Evolutionary conservation across 2,113 vertebrate genomes (phyloP), one percentile per base, ranked within the genome.

Genomic region (Rhodinocichla rosea): DNA sequence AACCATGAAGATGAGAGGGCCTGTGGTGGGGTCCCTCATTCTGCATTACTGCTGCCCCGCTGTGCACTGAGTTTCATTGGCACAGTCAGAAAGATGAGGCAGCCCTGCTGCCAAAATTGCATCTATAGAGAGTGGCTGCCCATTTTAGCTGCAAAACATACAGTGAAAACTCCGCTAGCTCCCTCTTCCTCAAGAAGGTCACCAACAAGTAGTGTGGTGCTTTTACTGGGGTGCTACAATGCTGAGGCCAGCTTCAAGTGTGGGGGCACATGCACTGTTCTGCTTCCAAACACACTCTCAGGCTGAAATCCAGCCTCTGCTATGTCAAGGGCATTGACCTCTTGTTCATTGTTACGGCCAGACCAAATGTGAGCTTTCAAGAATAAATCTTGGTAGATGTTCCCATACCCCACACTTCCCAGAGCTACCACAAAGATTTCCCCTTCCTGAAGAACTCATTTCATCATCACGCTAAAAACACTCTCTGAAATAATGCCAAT

Each of bases 371-470:
- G 24, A 93, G 44, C 22, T 88, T 92, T 93, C 70, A 55, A 88
- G 90, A 85, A 89, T 59, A 89, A 78, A 86, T 67, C 68, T 44
- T 67, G 6, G 63, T 83, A 69, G 87, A 62, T 0, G 3, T 93
- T 88, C 64, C 50, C 49, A 64, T 69, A 90, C 19, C 62, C 78
- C 75, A 83, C n/a, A 70, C 52, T 83, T 78, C 53, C 59, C 71
- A 75, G 60, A 83, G 63, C 59, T 88, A 92, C 64, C 87, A 91
- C 42, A 68, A 89, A 94, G 84, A 94, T 77, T 74, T 83, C 42
- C 71, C 32, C 7, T 91, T 92, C 71, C 67, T 90, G 82, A 68
- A 92, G 59, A 91, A 63, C 44, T 80, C 67, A 62, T 86, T 77
- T 80, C 78, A 70, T 81, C 53, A 65, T 73, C 45, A 67, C 35